Conservation (phyloP, 2,797 vertebrate genomes). For the Pogoniulus pusillus region DNA sequence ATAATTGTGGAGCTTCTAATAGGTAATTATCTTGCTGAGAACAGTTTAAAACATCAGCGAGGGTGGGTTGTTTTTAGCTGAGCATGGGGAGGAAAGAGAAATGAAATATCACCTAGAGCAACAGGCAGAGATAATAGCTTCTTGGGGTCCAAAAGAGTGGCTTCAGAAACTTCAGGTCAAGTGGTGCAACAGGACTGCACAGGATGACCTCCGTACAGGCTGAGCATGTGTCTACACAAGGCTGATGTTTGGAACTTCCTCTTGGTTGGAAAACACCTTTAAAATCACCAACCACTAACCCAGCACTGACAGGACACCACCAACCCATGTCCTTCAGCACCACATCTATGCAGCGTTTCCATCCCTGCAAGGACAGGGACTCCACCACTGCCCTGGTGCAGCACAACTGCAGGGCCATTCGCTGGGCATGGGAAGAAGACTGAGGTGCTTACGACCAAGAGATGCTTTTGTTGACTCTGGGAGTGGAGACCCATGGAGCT, state of each 20-base stretch:
- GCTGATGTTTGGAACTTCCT: not conserved
- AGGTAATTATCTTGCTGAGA: conserved; percentile 39
- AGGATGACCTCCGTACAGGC: not conserved
- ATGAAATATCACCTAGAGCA: not conserved
- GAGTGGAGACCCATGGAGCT: no score
- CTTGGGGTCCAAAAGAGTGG: not conserved
- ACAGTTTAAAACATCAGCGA: not conserved
- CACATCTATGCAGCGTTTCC: no score
- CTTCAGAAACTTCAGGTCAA: not conserved
- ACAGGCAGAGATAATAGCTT: not conserved
- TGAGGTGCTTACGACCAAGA: no score
- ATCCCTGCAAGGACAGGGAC: no score
- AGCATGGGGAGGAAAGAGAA: not conserved
- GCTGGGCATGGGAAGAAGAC: no score
- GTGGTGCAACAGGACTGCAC: not conserved
- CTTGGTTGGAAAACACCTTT: no score
- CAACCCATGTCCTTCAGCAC: no score
- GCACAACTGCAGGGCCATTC: no score
- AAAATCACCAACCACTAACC: no score
- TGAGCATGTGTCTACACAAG: fast-evolving
- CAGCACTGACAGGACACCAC: no score
- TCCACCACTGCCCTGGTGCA: no score
- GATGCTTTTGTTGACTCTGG: no score
- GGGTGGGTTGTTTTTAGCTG: not conserved
- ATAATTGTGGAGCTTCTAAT: conserved; percentile 31